Percentiles rank a stretch among this genome's conserved stretches.
phyloP scores from a whole-genome alignment of 2,888 invertebrate species.

The Phaonia tiefii region DNA sequence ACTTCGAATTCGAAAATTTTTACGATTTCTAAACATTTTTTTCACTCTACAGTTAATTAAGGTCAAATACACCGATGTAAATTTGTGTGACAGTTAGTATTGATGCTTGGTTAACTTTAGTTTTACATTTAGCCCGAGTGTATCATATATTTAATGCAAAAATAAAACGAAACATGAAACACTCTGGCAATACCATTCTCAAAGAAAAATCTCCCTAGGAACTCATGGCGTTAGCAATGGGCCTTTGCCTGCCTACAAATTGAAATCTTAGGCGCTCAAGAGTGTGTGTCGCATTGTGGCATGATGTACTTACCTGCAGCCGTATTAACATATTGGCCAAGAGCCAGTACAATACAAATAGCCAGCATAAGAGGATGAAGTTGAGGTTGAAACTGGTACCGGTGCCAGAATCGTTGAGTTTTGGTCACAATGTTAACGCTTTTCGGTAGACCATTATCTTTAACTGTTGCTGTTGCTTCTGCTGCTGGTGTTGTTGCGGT shows the following conservation, averaged over 20 bases:
- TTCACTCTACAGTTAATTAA: no score
- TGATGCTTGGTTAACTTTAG: no score
- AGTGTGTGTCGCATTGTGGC: no score
- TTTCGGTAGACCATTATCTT: conserved; percentile 57
- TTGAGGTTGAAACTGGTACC: conserved; percentile 40
- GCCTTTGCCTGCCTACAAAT: no score
- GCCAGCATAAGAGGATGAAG: conserved; percentile 51
- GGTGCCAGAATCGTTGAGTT: conserved; percentile 62
- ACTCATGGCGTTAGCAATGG: no score
- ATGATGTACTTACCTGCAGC: conserved; percentile 66
- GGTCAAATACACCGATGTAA: no score
- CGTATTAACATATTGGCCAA: conserved; percentile 62
- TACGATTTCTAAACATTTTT: no score
- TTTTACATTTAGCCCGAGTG: conserved; percentile 6
- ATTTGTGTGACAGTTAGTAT: no score
- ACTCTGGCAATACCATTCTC: no score
- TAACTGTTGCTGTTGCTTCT: conserved; percentile 60
- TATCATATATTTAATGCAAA: not conserved
- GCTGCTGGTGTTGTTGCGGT: conserved; percentile 47
- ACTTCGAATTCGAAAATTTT: no score
- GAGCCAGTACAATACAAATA: conserved; percentile 58
- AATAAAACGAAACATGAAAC: conserved; percentile 20
- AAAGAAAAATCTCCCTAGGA: conserved; percentile 9
- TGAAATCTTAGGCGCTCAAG: no score
- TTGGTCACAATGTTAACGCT: conserved; percentile 57